phyloP scores from a whole-genome alignment of 2,797 vertebrate genomes.

The Mycteria americana region DNA sequence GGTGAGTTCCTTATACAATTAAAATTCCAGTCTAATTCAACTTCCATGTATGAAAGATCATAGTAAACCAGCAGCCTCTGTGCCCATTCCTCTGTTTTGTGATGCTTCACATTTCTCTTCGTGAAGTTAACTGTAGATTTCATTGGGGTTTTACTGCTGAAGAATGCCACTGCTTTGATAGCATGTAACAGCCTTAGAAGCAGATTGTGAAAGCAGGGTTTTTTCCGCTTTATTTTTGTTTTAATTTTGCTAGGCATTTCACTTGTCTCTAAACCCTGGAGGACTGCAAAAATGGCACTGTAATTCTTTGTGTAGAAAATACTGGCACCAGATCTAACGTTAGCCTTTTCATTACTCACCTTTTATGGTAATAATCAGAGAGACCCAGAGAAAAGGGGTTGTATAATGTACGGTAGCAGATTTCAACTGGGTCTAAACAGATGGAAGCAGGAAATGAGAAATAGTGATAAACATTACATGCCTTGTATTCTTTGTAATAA shows the following conservation, averaged over 20 bases:
- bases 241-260: neutral
- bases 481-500: neutral
- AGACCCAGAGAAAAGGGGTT: neutral
- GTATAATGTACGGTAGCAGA: neutral
- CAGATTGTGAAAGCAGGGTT: rapidly evolving
- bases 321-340: neutral
- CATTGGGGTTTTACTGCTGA: neutral
- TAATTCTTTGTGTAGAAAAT: neutral
- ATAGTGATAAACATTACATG: neutral
- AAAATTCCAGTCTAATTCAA: neutral
- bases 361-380: neutral
- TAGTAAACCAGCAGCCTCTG: neutral
- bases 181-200: neutral
- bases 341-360: neutral
- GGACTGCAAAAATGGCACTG: neutral
- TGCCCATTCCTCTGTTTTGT: neutral
- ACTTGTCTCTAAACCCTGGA: neutral
- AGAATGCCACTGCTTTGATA: neutral
- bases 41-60: neutral
- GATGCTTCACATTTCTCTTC: neutral
- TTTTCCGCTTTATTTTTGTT: neutral
- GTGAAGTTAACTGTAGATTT: neutral
- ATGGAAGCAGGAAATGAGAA: constrained; percentile 12
- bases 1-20: neutral
- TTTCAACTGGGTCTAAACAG: neutral